phyloP scores from a whole-genome alignment of 2,797 vertebrate species.

The Macrochelys suwanniensis region DNA sequence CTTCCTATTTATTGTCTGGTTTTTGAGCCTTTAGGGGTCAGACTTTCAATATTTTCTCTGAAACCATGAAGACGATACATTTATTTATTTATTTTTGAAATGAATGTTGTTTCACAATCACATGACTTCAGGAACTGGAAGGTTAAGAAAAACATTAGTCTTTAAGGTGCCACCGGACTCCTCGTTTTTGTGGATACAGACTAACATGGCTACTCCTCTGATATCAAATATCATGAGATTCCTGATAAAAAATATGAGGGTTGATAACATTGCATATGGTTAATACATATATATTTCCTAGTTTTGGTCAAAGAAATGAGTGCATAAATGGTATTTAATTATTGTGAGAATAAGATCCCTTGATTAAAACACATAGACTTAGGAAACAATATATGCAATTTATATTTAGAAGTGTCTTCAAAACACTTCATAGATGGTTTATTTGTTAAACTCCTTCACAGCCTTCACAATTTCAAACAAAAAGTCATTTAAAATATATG shows the following conservation, averaged over 20 bases:
- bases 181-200: too few species aligned
- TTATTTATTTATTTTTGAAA: background rate
- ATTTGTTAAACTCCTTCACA: constrained; percentile 38
- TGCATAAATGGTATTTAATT: background rate
- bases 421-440: background rate
- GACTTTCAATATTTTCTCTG: constrained; percentile 43
- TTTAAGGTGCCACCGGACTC: too few species aligned
- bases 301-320: constrained; percentile 8
- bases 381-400: background rate
- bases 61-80: background rate
- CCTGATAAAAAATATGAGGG: background rate
- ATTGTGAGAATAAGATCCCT: constrained; percentile 8
- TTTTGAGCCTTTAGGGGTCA: constrained; percentile 2
- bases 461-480: constrained; percentile 54
- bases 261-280: background rate
- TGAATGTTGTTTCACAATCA: constrained; percentile 39
- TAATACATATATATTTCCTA: background rate
- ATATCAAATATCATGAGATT: background rate
- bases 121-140: background rate
- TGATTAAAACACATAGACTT: background rate
- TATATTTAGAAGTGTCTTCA: constrained; percentile 40
- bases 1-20: background rate
- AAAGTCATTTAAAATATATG: constrained; percentile 69
- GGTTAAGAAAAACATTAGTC: constrained; percentile 7
- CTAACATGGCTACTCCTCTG: too few species aligned